Base-by-base conservation (phyloP, 2,888 invertebrate species). In the Sericinus montela region DNA sequence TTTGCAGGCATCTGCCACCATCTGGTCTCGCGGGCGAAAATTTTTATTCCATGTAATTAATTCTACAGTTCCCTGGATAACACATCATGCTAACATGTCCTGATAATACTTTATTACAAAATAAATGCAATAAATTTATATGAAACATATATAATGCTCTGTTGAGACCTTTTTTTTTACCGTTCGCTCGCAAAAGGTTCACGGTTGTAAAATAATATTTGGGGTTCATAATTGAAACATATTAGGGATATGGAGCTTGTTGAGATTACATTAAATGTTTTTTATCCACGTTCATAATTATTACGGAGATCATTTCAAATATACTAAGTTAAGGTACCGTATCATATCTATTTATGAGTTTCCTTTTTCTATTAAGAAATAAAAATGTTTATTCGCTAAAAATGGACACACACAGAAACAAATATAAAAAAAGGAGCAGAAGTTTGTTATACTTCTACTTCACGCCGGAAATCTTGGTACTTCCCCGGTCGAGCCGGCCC, bases 121-220 rank as follows among this genome's bases (percentile, higher is more conserved):
- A 69, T 73, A 74, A 73, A 75, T 51, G 69, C 64, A 58, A 78
- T 80, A 77, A 79, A 80, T 80, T 69, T 56, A 58, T 48, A 64
- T 65, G 68, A 70, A 72, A 65, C 62, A 59, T 69, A 73, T 72
- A 76, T 13, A 32, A 32, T 76, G 70, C 70, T 59, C 72, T 44
- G 62, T 57, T 53, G 47, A 50, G 54, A 45, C 51, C 56, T 56
- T 54, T 55, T 58, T 54, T 62, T 63, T 60, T 42, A 47, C 45
- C 38, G 29, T 4, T 5, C 28, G 10, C 28, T 32, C 23, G 13
- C 30, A 42, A 42, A 48, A 48, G 32, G 25, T 42, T 36, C 19
- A n/a, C 14, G 36, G 28, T 13, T 9, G n/a, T 35, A 34, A 29
- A 29, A 32, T 47, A 47, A 28, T 40, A 38, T 45, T 11, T 10